Evolutionary conservation across 2,797 vertebrate genomes (phyloP).

Genomic region (Xenentodon cancila): DNA sequence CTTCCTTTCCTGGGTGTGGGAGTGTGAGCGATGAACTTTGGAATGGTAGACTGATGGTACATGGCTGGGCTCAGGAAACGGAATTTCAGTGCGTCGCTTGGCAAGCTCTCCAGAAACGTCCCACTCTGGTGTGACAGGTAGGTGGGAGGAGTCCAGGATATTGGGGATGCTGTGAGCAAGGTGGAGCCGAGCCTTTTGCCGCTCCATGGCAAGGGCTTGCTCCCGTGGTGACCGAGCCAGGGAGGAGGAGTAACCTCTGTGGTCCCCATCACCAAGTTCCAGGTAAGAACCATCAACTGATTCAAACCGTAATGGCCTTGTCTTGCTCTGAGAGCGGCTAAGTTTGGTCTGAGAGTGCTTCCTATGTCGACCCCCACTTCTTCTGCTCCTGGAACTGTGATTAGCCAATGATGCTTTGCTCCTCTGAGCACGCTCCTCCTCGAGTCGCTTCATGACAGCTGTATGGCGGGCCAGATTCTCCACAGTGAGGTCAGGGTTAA

Average conservation of each 20-base stretch:
- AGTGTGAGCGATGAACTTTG: constrained; percentile 98
- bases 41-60: constrained; percentile 91
- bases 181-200: constrained; percentile 89
- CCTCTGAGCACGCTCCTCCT: constrained; percentile 95
- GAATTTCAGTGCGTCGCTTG: constrained; percentile 97
- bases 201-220: constrained; percentile 91
- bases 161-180: constrained; percentile 93
- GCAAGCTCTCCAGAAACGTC: constrained; percentile 97
- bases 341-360: constrained; percentile 92
- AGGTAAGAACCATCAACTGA: constrained; percentile 90
- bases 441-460: constrained; percentile 97
- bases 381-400: constrained; percentile 93
- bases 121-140: constrained; percentile 95
- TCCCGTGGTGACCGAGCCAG: constrained; percentile 91
- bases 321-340: constrained; percentile 94
- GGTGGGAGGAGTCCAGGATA: constrained; percentile 89
- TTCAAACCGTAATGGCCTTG: constrained; percentile 88
- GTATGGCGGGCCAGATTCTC: constrained; percentile 97
- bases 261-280: constrained; percentile 89
- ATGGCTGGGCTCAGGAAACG: constrained; percentile 96
- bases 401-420: constrained; percentile 95
- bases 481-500: constrained; percentile 97
- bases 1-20: constrained; percentile 97
- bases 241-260: constrained; percentile 91
- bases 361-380: constrained; percentile 91